These are phyloP conservation scores for Panthera leo DNA, from an alignment of 2,113 vertebrate genomes.

Conservation along the genomic window DNA sequence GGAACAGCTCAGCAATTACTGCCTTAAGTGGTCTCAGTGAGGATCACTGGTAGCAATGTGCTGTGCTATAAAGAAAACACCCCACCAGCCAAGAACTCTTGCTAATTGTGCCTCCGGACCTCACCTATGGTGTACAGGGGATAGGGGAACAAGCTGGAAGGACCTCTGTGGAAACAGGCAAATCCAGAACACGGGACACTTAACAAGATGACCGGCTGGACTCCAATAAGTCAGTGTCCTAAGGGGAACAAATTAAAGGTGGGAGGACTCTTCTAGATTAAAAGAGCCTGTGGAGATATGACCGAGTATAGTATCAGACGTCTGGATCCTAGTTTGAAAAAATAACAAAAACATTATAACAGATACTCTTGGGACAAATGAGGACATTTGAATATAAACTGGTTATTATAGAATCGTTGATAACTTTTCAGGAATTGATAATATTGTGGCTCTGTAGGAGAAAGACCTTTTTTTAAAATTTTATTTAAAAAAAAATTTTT, in stretches of 20 bases:
- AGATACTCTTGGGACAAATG: not conserved
- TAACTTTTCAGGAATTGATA: not conserved
- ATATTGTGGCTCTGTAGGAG: not conserved
- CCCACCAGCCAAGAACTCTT: not conserved
- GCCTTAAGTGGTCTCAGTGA: not conserved
- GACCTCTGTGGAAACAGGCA: not conserved
- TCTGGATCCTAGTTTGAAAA: not conserved
- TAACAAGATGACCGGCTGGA: not conserved
- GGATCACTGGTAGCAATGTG: not conserved
- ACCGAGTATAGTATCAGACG: not conserved
- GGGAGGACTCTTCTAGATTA: not conserved
- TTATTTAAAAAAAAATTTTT: too few species aligned
- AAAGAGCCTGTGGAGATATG: not conserved
- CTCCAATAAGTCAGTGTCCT: not conserved
- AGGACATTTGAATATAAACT: not conserved
- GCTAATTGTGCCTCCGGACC: not conserved
- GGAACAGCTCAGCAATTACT: not conserved
- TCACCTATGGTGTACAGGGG: not conserved
- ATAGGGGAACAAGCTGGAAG: not conserved
- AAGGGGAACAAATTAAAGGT: not conserved
- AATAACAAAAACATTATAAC: not conserved
- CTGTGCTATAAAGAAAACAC: too few species aligned
- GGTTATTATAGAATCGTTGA: not conserved
- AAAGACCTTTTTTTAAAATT: not conserved
- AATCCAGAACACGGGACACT: not conserved